Conservation (phyloP, 2,797 vertebrate genomes). For the Rhinella marina region DNA sequence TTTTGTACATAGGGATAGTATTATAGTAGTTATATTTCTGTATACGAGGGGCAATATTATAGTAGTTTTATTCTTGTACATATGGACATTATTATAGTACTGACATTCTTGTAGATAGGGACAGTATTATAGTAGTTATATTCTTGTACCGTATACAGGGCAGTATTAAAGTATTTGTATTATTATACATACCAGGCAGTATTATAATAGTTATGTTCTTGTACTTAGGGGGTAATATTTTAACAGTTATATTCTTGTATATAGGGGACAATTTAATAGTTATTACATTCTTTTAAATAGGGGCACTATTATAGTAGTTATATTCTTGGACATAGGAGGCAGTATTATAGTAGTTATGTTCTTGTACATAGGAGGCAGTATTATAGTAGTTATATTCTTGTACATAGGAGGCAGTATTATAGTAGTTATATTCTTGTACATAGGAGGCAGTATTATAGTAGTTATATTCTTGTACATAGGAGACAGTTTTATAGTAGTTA, state of each 20-base stretch:
- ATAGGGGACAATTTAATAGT: background rate
- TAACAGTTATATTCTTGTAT: background rate
- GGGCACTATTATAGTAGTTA: background rate
- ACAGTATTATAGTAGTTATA: background rate
- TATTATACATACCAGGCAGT: background rate
- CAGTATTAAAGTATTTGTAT: background rate
- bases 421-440: conserved; percentile 4
- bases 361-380: background rate
- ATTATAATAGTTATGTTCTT: conserved; percentile 7
- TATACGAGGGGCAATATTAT: background rate
- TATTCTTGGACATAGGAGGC: background rate
- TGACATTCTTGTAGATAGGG: background rate
- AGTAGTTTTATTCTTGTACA: conserved; percentile 1
- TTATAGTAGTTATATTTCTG: background rate
- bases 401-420: background rate
- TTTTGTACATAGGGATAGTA: no score
- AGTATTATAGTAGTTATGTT: conserved; percentile 20
- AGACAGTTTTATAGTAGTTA: background rate
- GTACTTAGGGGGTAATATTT: background rate
- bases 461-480: background rate
- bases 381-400: conserved; percentile 14
- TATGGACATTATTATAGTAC: background rate
- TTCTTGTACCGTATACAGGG: background rate
- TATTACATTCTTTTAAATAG: background rate
- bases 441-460: background rate